Evolutionary conservation across 1,140 invertebrate species (phyloP).

Genomic region (Meloidogyne exigua): DNA sequence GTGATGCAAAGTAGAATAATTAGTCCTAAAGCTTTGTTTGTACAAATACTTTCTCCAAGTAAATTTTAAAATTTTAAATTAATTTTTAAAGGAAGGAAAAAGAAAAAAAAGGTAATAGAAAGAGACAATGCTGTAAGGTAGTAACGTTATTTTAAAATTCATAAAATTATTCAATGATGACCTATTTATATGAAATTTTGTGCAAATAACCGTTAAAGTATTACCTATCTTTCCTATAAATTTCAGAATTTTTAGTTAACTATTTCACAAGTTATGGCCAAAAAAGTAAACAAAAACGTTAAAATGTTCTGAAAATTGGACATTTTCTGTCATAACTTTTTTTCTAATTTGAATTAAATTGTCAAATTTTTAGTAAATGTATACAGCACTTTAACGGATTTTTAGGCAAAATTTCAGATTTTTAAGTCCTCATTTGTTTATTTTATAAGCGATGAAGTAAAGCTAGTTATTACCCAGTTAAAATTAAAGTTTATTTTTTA

Average conservation of each 20-base stretch:
- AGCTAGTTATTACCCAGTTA: neutral
- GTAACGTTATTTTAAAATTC: no score
- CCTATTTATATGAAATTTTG: no score
- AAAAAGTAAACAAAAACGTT: neutral
- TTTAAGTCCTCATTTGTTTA: neutral
- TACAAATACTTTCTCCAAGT: conserved; percentile 41
- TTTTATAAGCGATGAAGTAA: neutral
- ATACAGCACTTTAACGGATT: neutral
- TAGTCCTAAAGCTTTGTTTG: conserved; percentile 33
- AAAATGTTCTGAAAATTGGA: neutral
- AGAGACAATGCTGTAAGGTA: no score
- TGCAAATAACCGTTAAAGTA: no score
- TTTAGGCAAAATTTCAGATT: neutral
- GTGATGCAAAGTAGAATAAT: conserved; percentile 25
- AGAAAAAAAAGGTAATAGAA: no score
- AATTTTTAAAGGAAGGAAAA: no score
- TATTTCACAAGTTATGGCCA: neutral
- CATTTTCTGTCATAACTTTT: neutral
- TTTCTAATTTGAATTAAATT: neutral
- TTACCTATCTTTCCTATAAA: no score
- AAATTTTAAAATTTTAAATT: no score
- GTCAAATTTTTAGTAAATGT: neutral
- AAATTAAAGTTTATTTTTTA: no score
- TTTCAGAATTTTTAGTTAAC: no score
- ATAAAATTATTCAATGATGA: no score